A percentile compares a stretch with the other conserved stretches of the same genome.
phyloP scores from a whole-genome alignment of 2,113 vertebrate species.

The Tichodroma muraria region DNA sequence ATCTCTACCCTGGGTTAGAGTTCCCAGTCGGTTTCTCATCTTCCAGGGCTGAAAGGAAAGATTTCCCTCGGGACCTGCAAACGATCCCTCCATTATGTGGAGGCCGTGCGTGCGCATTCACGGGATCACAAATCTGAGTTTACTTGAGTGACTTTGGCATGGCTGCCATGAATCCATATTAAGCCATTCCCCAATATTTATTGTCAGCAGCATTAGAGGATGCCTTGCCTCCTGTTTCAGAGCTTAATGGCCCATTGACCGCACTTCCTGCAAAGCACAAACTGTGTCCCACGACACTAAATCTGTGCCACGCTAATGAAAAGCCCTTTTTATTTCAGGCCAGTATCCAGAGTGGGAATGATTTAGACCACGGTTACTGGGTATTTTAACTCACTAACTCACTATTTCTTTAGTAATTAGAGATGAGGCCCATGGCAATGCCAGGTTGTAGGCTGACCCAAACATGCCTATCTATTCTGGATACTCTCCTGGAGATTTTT shows the following conservation, averaged over 20 bases:
- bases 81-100: background rate
- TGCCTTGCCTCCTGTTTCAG: constrained; percentile 48
- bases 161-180: background rate
- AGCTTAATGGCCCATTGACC: constrained; percentile 44
- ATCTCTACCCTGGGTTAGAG: background rate
- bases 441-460: constrained; percentile 11
- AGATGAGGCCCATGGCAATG: constrained; percentile 23
- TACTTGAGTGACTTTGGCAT: background rate
- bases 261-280: constrained; percentile 46
- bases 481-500: constrained; percentile 45
- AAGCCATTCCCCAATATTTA: constrained; percentile 33
- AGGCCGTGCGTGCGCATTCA: background rate
- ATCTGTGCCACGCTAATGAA: constrained; percentile 44
- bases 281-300: constrained; percentile 35
- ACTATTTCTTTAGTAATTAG: constrained; percentile 64
- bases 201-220: constrained; percentile 43
- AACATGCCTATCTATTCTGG: constrained; percentile 39
- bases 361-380: constrained; percentile 47
- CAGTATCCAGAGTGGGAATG: constrained; percentile 38
- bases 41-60: constrained; percentile 49
- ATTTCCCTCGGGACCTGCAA: background rate
- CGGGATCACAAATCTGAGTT: background rate
- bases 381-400: constrained; percentile 39
- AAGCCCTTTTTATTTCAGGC: constrained; percentile 52
- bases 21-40: constrained; percentile 29